A percentile compares a stretch with the other conserved stretches of the same genome.
Evolutionary conservation across 2,113 vertebrate genomes (phyloP).

Genomic region (Microcebus griseorufus): DNA sequence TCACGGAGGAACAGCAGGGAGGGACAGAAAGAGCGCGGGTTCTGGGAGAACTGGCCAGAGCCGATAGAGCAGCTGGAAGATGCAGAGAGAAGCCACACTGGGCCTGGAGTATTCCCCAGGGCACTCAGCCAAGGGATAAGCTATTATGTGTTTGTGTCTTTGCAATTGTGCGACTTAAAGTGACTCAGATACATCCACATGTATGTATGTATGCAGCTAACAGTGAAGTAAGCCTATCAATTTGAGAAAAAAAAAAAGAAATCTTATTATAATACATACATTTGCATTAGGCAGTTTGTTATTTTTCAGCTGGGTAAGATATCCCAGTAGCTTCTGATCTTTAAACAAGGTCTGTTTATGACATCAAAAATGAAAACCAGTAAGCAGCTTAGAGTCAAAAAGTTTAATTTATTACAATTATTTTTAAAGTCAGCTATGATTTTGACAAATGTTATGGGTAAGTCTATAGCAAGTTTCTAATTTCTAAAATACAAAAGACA

Average conservation of each 20-base stretch:
- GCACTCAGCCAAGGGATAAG: not conserved
- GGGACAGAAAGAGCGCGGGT: no score
- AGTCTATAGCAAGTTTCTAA: constrained; percentile 80
- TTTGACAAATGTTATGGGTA: constrained; percentile 71
- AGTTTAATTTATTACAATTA: constrained; percentile 83
- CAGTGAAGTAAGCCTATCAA: not conserved
- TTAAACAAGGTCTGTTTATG: not conserved
- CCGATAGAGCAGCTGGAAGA: not conserved
- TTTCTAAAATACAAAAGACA: constrained; percentile 86
- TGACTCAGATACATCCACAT: not conserved
- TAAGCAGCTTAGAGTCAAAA: constrained; percentile 65
- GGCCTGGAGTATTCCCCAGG: not conserved
- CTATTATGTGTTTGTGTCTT: not conserved
- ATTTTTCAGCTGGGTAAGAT: not conserved
- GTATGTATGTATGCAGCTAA: not conserved
- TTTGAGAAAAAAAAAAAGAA: not conserved
- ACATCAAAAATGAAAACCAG: constrained; percentile 49
- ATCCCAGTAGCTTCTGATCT: not conserved
- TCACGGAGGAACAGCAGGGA: not conserved
- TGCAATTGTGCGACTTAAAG: not conserved
- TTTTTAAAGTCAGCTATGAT: constrained; percentile 77
- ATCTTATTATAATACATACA: no score
- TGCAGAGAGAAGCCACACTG: not conserved
- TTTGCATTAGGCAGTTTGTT: not conserved
- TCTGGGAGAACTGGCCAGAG: not conserved